Percentiles rank a stretch among this genome's conserved stretches.
These are phyloP conservation scores for Pristionchus exspectatus DNA, from an alignment of 2,888 invertebrate genomes.

Conservation along the genomic window DNA sequence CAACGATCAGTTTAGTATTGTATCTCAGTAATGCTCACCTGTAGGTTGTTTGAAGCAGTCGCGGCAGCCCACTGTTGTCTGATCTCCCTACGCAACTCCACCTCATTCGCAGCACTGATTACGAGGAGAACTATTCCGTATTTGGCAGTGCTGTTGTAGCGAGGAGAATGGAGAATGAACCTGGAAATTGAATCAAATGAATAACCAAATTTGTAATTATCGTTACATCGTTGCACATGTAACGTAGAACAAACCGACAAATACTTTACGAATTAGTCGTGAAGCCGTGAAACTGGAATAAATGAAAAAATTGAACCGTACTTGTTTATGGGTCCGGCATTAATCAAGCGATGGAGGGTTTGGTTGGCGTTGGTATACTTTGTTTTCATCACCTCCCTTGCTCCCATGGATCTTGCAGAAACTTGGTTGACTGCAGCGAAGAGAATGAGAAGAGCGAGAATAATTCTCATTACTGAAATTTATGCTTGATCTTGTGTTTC, in stretches of 20 bases:
- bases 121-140: neutral
- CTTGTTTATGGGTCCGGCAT: neutral
- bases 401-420: no score
- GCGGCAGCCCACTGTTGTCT: neutral
- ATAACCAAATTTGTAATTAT: no score
- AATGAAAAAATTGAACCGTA: neutral
- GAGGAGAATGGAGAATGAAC: neutral
- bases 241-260: neutral
- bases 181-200: neutral
- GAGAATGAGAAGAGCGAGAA: no score
- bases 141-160: neutral
- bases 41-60: neutral
- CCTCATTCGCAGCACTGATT: neutral
- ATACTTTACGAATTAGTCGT: neutral
- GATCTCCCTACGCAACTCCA: neutral
- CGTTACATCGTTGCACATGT: no score
- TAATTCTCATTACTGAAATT: no score
- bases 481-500: no score
- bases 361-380: neutral
- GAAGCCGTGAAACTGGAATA: neutral
- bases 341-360: neutral
- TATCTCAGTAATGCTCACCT: neutral
- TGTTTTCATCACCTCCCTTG: neutral
- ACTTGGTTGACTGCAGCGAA: no score
- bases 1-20: no score